Evolutionary conservation across 2,113 vertebrate genomes (phyloP), one percentile per base, ranked within the genome.

Genomic region (Tragelaphus imberbis): DNA sequence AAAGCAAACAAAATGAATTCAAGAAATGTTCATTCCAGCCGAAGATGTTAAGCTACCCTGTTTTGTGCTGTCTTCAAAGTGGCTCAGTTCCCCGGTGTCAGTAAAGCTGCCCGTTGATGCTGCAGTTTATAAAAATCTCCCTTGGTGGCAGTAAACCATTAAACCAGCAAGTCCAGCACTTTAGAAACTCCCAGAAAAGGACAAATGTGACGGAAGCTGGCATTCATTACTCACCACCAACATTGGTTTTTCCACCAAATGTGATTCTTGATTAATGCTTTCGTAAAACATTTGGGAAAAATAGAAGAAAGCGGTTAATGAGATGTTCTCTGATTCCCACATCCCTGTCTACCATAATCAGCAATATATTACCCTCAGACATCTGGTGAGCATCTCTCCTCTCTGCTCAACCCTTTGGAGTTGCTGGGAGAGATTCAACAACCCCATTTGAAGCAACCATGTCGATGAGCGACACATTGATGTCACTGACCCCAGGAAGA

Each of bases 241-340:
- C 96, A 90, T 79, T 98, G 97, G 97, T 98, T 98, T 98, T 96
- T 89, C 88, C 97, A 96, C 91, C 90, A 93, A 71, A 97, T 17
- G 30, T 19, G 93, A 96, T 90, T 86, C 94, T 94, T 90, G 88
- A 96, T 97, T 49, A 5, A 47, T 81, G 56, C 84, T 97, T 97
- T 94, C 12, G 3, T 89, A 96, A 98, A 90, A 77, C 55, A 49
- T 90, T 95, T 17, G 28, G 56, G 55, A 55, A 92, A 71, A 95
- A 96, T 19, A 71, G 97, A 6, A 71, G 97, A 98, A 81, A 96
- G 84, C 95, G 58, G 88, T 33, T 23, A 96, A 8, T 23, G 27
- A 33, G 63, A 23, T 59, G 16, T 47, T 65, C 89, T 91, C 33
- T 44, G 80, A 30, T 82, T 65, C 91, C 68, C 65, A 5, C 28